Percentiles rank a stretch among this genome's conserved stretches.
phyloP scores from a whole-genome alignment of 2,113 vertebrate genomes.

The Gobio gobio region DNA sequence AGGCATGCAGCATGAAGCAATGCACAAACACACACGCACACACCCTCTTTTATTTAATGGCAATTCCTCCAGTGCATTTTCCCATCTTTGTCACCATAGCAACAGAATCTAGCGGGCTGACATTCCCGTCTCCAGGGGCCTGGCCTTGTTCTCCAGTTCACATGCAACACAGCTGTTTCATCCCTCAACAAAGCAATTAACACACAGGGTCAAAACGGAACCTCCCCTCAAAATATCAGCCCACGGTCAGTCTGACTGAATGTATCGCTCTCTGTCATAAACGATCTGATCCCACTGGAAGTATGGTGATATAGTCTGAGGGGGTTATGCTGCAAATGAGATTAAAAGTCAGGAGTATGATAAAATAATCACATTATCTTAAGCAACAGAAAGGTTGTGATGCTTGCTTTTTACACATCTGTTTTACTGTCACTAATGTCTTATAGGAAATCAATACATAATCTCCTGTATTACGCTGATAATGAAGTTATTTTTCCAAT shows the following conservation, averaged over 20 bases:
- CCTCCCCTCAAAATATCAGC: conserved; percentile 41
- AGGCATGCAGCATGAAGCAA: conserved; percentile 75
- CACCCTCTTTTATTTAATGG: conserved; percentile 74
- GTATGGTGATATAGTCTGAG: conserved; percentile 25
- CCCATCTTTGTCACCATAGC: conserved; percentile 81
- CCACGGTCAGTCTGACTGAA: conserved; percentile 9
- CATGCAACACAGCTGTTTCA: conserved; percentile 70
- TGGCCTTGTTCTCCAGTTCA: conserved; percentile 76
- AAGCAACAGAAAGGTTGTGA: background rate
- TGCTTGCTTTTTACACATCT: background rate
- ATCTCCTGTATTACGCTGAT: background rate
- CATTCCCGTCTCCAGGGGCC: conserved; percentile 81
- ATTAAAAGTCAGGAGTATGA: conserved; percentile 7
- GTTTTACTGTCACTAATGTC: background rate
- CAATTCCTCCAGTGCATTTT: conserved; percentile 80
- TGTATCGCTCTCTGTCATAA: conserved; percentile 29
- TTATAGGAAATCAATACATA: background rate
- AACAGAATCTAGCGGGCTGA: conserved; percentile 81
- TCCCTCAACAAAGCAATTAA: conserved; percentile 69
- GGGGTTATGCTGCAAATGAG: background rate
- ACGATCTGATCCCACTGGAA: conserved; percentile 13
- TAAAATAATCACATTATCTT: background rate
- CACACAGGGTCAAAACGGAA: conserved; percentile 48
- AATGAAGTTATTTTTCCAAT: background rate
- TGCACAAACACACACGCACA: conserved; percentile 56